phyloP scores from a whole-genome alignment of 2,888 invertebrate genomes.

The Stictocephala bisonia region DNA sequence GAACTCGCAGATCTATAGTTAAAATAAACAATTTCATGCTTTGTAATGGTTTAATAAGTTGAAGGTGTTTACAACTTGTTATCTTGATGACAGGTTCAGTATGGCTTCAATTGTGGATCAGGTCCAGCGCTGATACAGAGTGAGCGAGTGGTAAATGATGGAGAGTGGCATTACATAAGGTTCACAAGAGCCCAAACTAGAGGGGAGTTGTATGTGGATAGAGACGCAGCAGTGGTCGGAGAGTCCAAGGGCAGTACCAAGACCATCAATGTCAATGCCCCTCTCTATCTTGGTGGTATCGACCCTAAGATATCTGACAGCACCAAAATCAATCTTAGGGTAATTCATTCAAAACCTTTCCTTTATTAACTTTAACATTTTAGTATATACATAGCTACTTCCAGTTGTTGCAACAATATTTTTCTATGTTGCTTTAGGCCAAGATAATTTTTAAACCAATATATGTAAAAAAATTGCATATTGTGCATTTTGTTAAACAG shows the following conservation, averaged over 20 bases:
- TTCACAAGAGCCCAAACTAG: slow-evolving; percentile 73
- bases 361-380: too few relatives aligned
- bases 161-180: slow-evolving; percentile 81
- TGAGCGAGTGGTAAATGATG: slow-evolving; percentile 73
- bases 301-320: slow-evolving; percentile 66
- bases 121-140: slow-evolving; percentile 72
- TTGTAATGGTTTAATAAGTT: too few relatives aligned
- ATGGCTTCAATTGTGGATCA: slow-evolving; percentile 78
- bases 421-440: too few relatives aligned
- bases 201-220: slow-evolving; percentile 77
- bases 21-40: too few relatives aligned
- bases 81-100: slow-evolving; percentile 70
- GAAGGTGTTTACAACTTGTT: too few relatives aligned
- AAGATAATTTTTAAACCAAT: too few relatives aligned
- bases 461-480: too few relatives aligned
- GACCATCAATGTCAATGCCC: slow-evolving; percentile 72
- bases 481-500: too few relatives aligned
- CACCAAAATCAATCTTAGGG: slow-evolving; percentile 61
- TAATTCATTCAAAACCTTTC: too few relatives aligned
- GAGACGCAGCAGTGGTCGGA: slow-evolving; percentile 68
- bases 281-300: slow-evolving; percentile 88
- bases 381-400: too few relatives aligned
- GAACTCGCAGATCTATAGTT: too few relatives aligned
- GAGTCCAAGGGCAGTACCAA: slow-evolving; percentile 66
- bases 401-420: too few relatives aligned